Percentiles rank a stretch among this genome's conserved stretches.
phyloP scores from a whole-genome alignment of 2,797 vertebrate species.

The Xenopus petersii region DNA sequence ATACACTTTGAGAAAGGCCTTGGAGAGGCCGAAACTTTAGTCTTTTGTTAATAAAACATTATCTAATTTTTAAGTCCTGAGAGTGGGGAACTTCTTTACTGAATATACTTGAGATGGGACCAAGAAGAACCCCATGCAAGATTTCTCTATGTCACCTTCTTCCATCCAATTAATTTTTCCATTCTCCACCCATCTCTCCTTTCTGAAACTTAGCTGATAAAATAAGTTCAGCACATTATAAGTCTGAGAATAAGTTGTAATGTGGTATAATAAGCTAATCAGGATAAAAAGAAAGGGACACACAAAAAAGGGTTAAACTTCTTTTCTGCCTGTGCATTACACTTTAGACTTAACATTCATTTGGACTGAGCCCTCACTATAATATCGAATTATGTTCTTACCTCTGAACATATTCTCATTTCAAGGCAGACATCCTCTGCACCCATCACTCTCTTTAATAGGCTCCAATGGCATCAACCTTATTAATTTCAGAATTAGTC shows the following conservation, averaged over 20 bases:
- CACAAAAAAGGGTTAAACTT: not conserved
- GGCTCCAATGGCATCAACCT: slow-evolving; percentile 41
- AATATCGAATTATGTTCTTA: slow-evolving; percentile 39
- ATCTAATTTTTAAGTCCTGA: no score
- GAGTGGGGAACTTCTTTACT: no score
- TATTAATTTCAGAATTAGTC: slow-evolving; percentile 46
- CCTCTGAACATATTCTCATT: slow-evolving; percentile 45
- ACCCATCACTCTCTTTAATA: slow-evolving; percentile 43
- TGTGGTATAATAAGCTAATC: not conserved
- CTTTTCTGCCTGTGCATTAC: not conserved
- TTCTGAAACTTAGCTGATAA: no score
- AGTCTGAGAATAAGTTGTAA: not conserved
- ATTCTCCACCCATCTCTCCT: no score
- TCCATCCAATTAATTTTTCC: no score
- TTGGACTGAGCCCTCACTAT: slow-evolving; percentile 14
- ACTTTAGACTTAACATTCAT: slow-evolving; percentile 30
- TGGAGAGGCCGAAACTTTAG: no score
- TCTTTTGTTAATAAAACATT: no score
- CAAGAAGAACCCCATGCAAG: no score
- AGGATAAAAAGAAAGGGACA: no score
- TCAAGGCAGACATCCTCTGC: slow-evolving; percentile 29
- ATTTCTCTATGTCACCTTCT: no score
- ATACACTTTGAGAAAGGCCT: no score
- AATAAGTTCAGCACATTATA: not conserved
- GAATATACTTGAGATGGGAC: no score